Base-by-base conservation (phyloP, 2,888 invertebrate species). In the Helleia helle region DNA sequence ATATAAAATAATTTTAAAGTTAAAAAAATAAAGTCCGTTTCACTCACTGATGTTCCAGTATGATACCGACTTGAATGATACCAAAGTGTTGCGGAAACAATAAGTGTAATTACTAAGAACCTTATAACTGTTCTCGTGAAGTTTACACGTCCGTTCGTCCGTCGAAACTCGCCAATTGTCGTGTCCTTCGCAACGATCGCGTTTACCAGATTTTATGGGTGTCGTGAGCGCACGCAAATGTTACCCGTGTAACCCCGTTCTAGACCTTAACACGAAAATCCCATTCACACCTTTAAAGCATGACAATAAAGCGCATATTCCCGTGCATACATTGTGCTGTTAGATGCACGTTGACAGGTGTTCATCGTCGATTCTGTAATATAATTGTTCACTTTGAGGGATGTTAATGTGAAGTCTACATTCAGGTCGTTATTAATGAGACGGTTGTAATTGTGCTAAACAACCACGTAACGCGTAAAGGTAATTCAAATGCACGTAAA, bases 181-280 rank as follows among this genome's bases (percentile, higher is more conserved):
- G 60, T 71, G 66, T 69, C 59, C 52, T 55, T 58, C 58, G 53
- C 52, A 55, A 54, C 47, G 55, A 56, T 62, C 59, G 59, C 53
- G 49, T 57, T 53, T 52, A 53, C 50, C 41, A 43, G 52, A 52
- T 52, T 71, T 72, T 72, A 72, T 65, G 62, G 54, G 37, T 58
- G 57, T 69, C 70, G 66, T 65, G 69, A 58, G 57, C 57, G 55
- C 57, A 57, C 59, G 65, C 62, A 49, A 54, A 51, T 56, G 53
- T 54, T 51, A 41, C 38, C 41, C 41, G 45, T 43, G 37, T 41
- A 18, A 46, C 38, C 22, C 14, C 38, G 37, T 34, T 22, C 34
- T 22, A 13, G 22, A 3, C 22, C 12, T 4, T 18, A 15, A 34
- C 12, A 8, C 4, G 12, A 1, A 8, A 2, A 9, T 9, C 8